Base-by-base conservation (phyloP, 2,113 vertebrate species). In the Burhinus bistriatus region DNA sequence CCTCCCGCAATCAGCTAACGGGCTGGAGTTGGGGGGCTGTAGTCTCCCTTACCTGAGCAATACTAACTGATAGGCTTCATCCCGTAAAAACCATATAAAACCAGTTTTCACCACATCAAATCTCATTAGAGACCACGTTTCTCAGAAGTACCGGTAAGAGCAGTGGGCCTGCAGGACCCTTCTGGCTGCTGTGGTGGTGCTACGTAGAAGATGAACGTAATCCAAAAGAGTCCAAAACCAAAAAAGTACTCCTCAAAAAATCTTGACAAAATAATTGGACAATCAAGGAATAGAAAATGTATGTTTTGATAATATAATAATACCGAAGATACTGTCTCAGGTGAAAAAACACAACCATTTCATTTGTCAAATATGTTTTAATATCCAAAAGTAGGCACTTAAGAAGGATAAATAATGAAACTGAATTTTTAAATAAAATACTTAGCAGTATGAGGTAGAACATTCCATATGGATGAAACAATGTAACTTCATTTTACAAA, bases 1-100 rank as follows among this genome's bases (percentile, higher is more conserved):
- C 7, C 14, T 40, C 22, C 68, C 1, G 0, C 17, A 64, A 36
- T 3, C 5, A 1, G 23, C 34, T 9, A 5, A 5, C 1, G 5
- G n/a, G 49, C 49, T 57, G 26, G 42, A 49, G 25, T 18, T 7
- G 73, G 16, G 19, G 11, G 30, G 34, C 21, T 14, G 15, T 17
- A 10, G 29, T 7, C 26, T 55, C 8, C 15, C 9, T 21, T 32
- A 11, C 18, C 49, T 17, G 6, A 13, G 59, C 14, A 5, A 0
- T 19, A 4, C 29, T 40, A 15, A 42, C 1, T 5, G 34, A 42
- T 9, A 42, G 38, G 23, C 61, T 49, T 58, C 44, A 17, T 15
- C 69, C 19, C 34, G 0, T 47, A 14, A 29, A 22, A 78, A 32
- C 1, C 9, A 11, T 15, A 7, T 3, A 25, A 34, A 38, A 23